These are phyloP conservation scores for Crematogaster levior DNA, from an alignment of 2,888 invertebrate genomes.

Conservation along the genomic window DNA sequence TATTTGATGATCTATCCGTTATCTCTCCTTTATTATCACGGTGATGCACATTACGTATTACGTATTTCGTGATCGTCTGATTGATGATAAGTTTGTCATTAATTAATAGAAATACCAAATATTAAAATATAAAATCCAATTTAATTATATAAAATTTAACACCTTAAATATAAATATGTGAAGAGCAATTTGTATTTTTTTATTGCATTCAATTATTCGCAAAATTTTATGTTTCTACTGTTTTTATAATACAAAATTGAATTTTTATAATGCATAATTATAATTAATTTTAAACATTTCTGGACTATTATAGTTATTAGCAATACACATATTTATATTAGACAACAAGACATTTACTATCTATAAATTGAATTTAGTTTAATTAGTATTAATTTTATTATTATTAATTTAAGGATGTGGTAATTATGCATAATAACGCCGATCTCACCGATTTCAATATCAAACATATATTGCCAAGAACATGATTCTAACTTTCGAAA, in stretches of 20 bases:
- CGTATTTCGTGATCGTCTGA: neutral
- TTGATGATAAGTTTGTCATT: neutral
- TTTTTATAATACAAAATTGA: neutral
- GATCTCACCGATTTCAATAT: no score
- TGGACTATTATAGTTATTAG: neutral
- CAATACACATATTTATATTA: neutral
- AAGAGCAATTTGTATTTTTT: neutral
- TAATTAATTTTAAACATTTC: neutral
- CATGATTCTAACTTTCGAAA: no score
- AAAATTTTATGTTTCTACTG: neutral
- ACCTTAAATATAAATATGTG: neutral
- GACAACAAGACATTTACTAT: neutral
- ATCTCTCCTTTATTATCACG: slow-evolving; percentile 13
- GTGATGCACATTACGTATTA: neutral
- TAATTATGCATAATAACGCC: no score
- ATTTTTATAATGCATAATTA: no score
- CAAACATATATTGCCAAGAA: no score
- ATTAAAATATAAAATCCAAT: no score
- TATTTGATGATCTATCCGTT: neutral
- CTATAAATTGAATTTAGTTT: neutral
- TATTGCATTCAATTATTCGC: neutral
- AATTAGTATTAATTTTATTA: neutral
- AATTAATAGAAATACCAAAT: neutral
- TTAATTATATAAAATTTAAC: neutral
- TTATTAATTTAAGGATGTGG: neutral